Evolutionary conservation across 2,888 invertebrate genomes (phyloP).

Genomic region (Cosmopolites sordidus): DNA sequence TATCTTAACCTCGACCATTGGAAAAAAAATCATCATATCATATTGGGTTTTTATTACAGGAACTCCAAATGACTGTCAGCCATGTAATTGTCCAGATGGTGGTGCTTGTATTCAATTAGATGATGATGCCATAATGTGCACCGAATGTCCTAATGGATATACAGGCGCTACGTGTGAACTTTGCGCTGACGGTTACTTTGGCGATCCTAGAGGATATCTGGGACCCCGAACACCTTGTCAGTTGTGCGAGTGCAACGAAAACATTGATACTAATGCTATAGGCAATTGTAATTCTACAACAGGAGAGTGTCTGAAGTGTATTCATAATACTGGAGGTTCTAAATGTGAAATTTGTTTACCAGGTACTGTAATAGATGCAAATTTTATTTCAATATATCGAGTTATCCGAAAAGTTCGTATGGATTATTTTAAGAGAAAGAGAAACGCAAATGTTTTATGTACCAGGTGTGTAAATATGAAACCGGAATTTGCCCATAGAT

Average conservation of each 20-base stretch:
- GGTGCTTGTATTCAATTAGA: constrained; percentile 89
- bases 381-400: too few species aligned
- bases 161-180: constrained; percentile 86
- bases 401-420: too few species aligned
- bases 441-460: too few species aligned
- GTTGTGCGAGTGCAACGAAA: constrained; percentile 89
- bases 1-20: constrained; percentile 3
- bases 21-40: neutral
- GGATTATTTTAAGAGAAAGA: too few species aligned
- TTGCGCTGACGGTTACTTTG: constrained; percentile 80
- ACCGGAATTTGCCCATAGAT: too few species aligned
- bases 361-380: too few species aligned
- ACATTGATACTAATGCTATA: constrained; percentile 91
- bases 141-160: constrained; percentile 91
- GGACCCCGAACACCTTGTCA: constrained; percentile 69
- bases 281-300: constrained; percentile 96
- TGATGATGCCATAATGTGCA: constrained; percentile 84
- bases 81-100: constrained; percentile 92
- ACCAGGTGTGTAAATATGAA: too few species aligned
- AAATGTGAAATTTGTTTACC: constrained; percentile 90
- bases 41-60: constrained; percentile 48
- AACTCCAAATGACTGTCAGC: constrained; percentile 79
- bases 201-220: constrained; percentile 52
- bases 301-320: constrained; percentile 95
- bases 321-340: constrained; percentile 88